A percentile compares a stretch with the other conserved stretches of the same genome.
phyloP scores from a whole-genome alignment of 1,140 invertebrate genomes.

The Halictus rubicundus region DNA sequence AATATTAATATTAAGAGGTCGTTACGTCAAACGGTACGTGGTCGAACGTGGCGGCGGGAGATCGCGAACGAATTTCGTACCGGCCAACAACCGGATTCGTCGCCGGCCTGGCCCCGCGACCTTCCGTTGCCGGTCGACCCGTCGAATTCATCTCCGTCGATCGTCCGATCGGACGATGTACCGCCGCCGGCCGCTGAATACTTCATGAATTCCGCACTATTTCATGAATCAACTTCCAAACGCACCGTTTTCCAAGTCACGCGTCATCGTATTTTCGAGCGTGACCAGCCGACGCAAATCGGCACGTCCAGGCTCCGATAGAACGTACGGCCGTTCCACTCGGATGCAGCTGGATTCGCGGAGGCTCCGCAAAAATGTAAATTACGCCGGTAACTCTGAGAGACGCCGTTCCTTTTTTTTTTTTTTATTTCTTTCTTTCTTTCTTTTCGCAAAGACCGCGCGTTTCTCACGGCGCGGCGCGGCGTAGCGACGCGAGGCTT shows the following conservation, averaged over 20 bases:
- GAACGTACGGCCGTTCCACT: slow-evolving; percentile 35
- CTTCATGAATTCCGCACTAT: slow-evolving; percentile 31
- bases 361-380: slow-evolving; percentile 21
- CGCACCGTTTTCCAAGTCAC: slow-evolving; percentile 60
- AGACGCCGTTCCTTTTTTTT: too few species aligned
- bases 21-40: slow-evolving; percentile 55
- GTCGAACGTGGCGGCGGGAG: slow-evolving; percentile 22
- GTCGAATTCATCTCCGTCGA: slow-evolving; percentile 15
- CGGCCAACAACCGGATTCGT: too few species aligned
- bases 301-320: slow-evolving; percentile 33
- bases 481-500: not conserved
- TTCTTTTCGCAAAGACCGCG: too few species aligned
- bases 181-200: slow-evolving; percentile 34
- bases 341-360: slow-evolving; percentile 47
- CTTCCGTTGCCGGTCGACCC: not conserved
- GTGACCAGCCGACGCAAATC: slow-evolving; percentile 53
- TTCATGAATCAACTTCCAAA: slow-evolving; percentile 57
- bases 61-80: too few species aligned
- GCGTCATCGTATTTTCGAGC: slow-evolving; percentile 59
- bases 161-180: slow-evolving; percentile 6
- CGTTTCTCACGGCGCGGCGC: slow-evolving; percentile 15
- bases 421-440: too few species aligned
- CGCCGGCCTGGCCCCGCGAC: too few species aligned
- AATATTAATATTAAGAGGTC: slow-evolving; percentile 65
- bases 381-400: slow-evolving; percentile 10